Base-by-base conservation (phyloP, 2,113 vertebrate genomes). In the Microtus ochrogaster region DNA sequence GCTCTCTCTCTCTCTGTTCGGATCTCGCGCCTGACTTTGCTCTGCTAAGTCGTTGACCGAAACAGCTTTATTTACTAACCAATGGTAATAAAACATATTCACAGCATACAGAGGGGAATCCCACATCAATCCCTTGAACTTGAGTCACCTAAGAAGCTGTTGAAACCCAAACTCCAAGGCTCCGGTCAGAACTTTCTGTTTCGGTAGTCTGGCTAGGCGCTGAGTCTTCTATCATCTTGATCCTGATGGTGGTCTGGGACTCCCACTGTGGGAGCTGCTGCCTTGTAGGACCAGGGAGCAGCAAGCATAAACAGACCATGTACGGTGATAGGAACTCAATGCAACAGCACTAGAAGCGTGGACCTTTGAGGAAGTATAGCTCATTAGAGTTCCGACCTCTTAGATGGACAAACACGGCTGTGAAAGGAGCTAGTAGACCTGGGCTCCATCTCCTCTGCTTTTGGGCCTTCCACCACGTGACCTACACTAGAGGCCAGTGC, bases 321-420 rank as follows among this genome's bases (percentile, higher is more conserved):
- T 47, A 12, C 47, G 26, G 26, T 17, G 26, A 30, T 8, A 6
- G 1, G 16, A 17, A 28, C 44, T 77, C 44, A 49, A 9, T 49
- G 76, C 7, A 30, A 49, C 44, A 33, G 17, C 49, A 30, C 30
- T 78, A 78, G 28, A 78, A 17, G 26, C 14, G 30, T 30, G 26
- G 76, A 49, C 44, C 26, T 33, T 78, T 30, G 68, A 33, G 44
- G 28, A 49, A 77, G 44, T 30, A 44, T 47, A 49, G 74, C 26
- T 77, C 26, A 30, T 30, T 47, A 77, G 74, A 49, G 76, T 49
- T 49, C 44, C 28, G 4, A 13, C 76, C 44, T 33, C 44, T 47
- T 9, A 33, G 24, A 49, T 1, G 0, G 6, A 49, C 28, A 3
- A 49, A 33, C 6, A 28, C 0, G 4, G 44, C 76, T 33, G 44